A percentile compares a stretch with the other conserved stretches of the same genome.
Conservation (phyloP, 2,797 vertebrate species). For the Falco peregrinus region DNA sequence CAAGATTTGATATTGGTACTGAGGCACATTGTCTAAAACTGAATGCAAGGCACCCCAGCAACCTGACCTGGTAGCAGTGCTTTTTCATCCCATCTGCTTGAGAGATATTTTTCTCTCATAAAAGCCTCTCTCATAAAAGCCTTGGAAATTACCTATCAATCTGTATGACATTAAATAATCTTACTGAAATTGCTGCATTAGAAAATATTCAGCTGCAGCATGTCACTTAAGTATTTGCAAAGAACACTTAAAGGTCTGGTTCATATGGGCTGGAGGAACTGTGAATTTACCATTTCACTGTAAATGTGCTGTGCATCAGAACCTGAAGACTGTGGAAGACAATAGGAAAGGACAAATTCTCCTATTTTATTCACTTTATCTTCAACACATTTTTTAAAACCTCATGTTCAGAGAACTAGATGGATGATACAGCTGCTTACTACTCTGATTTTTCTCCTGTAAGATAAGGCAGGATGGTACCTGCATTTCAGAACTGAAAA, state of each 20-base stretch:
- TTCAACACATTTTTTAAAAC: neutral
- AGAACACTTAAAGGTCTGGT: neutral
- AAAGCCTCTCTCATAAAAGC: neutral
- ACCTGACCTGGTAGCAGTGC: neutral
- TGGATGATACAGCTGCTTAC: neutral
- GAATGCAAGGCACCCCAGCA: neutral
- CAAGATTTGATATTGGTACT: neutral
- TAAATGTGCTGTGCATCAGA: neutral
- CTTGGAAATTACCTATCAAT: constrained; percentile 12
- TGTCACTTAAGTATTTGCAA: neutral
- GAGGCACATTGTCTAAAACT: neutral
- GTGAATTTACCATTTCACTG: neutral
- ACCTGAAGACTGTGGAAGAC: neutral
- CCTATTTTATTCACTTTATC: neutral
- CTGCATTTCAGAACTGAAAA: neutral
- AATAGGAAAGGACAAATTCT: neutral
- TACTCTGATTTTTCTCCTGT: neutral
- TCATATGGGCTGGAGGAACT: neutral
- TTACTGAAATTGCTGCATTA: neutral
- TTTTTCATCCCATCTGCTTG: constrained; percentile 21
- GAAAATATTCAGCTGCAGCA: neutral
- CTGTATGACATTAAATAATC: constrained; percentile 15
- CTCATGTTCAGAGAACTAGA: neutral
- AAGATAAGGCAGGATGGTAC: neutral
- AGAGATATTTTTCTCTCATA: neutral